Evolutionary conservation across 35 echinoderm and acorn worm genomes (phyloP), one percentile per base, ranked within the genome.

Genomic region (Nesometra sesokonis): DNA sequence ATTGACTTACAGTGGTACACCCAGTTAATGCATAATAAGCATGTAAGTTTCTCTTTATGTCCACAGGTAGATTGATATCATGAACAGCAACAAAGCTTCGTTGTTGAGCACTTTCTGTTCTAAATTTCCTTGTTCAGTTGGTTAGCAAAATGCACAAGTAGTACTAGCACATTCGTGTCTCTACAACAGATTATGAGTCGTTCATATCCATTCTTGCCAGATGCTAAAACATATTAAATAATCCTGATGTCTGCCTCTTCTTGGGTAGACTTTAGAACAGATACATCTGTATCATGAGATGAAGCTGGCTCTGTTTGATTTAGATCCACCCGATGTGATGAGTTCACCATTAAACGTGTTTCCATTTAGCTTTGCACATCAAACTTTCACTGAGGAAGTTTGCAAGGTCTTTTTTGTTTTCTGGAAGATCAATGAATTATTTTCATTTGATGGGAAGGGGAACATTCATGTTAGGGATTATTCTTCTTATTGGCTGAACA

Each of bases 181-280:
- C 80, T 80, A 77, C 80, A 83, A 0, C 35, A 19, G 30, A 89
- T 46, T 19, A 89, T 23, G 29, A 89, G 33, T 13, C 87, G 30
- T 47, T 83, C 7, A 32, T 37, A 76, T 32, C 35, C 38, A 76
- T 34, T 32, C 79, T 83, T 33, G 21, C 82, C 39, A n/a, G 87
- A 80, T 3, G 82, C 87, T 5, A 33, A 67, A 33, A 80, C 38
- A 83, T 83, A 80, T 57, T 83, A 46, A 34, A 89, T 76, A 21
- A 89, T 34, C 34, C 87, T 38, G 3, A 80, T 89, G 47, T 89
- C 87, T 21, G 87, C 87, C 87, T 89, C 87, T 57, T 89, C 80
- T 31, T 89, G 87, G 13, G 35, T 89, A 32, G n/a, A 67, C 52
- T 67, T 67, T 67, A 67, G 52, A 67, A 67, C 4, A 43, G 39